Conservation (phyloP, 2,113 vertebrate species). For the Chloropsis hardwickii region DNA sequence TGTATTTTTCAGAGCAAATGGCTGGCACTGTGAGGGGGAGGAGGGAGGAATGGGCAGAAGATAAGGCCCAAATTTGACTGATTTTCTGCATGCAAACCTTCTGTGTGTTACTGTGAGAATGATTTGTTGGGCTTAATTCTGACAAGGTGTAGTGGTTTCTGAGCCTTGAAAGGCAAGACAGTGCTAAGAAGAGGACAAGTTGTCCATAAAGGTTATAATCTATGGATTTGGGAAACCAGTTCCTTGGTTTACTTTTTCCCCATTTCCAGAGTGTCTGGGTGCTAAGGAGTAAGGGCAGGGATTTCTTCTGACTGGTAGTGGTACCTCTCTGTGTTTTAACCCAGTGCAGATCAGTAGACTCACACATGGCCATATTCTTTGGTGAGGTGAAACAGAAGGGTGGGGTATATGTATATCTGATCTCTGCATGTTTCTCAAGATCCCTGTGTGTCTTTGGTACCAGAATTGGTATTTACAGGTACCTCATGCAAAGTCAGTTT, state of each 20-base stretch:
- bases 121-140: neutral
- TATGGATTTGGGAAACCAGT: neutral
- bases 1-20: neutral
- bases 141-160: neutral
- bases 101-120: neutral
- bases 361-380: neutral
- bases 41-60: neutral
- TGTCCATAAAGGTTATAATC: neutral
- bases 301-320: neutral
- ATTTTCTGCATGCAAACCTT: neutral
- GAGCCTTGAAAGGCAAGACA: neutral
- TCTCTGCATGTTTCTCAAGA: neutral
- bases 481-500: neutral
- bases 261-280: neutral
- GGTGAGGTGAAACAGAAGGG: neutral
- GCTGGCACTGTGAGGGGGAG: neutral
- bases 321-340: neutral
- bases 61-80: neutral
- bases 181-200: neutral
- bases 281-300: neutral
- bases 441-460: neutral
- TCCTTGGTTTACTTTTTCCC: neutral
- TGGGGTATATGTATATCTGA: neutral
- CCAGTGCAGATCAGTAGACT: neutral
- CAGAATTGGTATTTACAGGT: neutral